Evolutionary conservation across 2,888 invertebrate species (phyloP).

Genomic region (Netelia inedita): DNA sequence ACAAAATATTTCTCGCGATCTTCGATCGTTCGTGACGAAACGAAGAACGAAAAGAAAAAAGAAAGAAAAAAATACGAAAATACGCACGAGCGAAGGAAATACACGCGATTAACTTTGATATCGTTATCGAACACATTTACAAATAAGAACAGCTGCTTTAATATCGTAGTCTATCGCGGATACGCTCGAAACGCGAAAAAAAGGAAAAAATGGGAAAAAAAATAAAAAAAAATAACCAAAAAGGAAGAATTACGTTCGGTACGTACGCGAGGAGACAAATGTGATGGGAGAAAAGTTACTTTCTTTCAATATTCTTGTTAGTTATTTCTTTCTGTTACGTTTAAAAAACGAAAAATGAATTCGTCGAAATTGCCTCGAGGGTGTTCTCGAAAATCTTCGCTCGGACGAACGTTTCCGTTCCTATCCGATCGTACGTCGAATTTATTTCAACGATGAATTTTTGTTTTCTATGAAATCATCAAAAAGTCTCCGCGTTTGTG

Average conservation of each 20-base stretch:
- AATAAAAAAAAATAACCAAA: slow-evolving; percentile 11
- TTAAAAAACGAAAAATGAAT: slow-evolving; percentile 26
- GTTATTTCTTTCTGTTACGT: slow-evolving; percentile 13
- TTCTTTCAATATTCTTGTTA: background rate
- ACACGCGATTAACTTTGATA: slow-evolving; percentile 39
- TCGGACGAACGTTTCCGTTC: no score
- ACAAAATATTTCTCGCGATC: slow-evolving; percentile 31
- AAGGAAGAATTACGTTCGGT: slow-evolving; percentile 17
- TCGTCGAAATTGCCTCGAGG: no score
- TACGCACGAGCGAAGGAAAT: background rate
- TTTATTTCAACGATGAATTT: no score
- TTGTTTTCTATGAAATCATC: no score
- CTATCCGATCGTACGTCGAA: no score
- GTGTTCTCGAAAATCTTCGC: no score
- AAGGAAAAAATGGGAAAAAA: slow-evolving; percentile 16
- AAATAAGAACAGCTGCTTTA: slow-evolving; percentile 67
- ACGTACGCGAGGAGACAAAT: slow-evolving; percentile 1
- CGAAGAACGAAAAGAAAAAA: slow-evolving; percentile 25
- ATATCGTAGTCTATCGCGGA: slow-evolving; percentile 62
- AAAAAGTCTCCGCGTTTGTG: no score
- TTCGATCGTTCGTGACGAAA: slow-evolving; percentile 22
- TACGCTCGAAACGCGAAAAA: slow-evolving; percentile 6
- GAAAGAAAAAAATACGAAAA: slow-evolving; percentile 1
- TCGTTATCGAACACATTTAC: slow-evolving; percentile 56
- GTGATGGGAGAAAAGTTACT: slow-evolving; percentile 6